These are phyloP conservation scores for Folsomia manolachei DNA, from an alignment of 2,888 invertebrate genomes.

Conservation along the genomic window DNA sequence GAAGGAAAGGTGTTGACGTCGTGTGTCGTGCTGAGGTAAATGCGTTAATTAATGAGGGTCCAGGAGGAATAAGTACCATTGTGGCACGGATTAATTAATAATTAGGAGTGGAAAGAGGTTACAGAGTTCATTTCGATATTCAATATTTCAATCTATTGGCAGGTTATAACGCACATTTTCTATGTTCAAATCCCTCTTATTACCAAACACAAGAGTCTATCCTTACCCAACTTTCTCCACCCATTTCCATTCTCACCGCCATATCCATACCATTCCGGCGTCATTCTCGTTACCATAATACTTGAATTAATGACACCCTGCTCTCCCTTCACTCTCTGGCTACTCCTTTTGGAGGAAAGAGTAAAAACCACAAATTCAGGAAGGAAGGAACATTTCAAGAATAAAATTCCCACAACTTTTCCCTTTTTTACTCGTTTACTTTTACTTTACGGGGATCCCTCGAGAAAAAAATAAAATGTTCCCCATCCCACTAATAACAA, in stretches of 20 bases:
- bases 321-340: too few species aligned
- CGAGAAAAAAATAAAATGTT: neutral
- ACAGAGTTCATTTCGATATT: too few species aligned
- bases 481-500: neutral
- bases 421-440: neutral
- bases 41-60: neutral
- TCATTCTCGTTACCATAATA: neutral
- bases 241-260: neutral
- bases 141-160: neutral
- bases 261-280: too few species aligned
- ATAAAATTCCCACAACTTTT: neutral
- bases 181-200: too few species aligned
- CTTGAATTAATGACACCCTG: neutral
- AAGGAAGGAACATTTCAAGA: too few species aligned
- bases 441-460: neutral
- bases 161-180: neutral
- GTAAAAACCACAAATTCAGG: neutral
- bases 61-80: too few species aligned
- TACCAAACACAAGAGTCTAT: neutral
- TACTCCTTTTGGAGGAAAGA: neutral
- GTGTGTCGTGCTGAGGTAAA: neutral
- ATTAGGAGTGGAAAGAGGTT: too few species aligned
- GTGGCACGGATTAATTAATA: too few species aligned
- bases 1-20: neutral
- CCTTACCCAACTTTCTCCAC: neutral